A percentile compares a stretch with the other conserved stretches of the same genome.
Conservation (phyloP, 2,113 vertebrate species). For the Microcebus jonahi region DNA sequence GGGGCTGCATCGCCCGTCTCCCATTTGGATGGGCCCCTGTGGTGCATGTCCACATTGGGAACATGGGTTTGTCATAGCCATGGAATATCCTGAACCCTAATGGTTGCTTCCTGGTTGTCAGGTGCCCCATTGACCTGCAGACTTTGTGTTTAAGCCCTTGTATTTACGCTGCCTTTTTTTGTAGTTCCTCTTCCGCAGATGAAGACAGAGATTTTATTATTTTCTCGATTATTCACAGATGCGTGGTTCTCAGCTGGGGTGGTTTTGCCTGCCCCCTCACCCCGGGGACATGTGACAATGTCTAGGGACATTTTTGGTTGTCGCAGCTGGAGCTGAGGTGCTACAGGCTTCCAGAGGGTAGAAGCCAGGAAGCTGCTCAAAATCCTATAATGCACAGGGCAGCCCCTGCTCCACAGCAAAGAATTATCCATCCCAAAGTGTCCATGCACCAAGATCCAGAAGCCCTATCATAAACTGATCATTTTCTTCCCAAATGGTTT, state of each 20-base stretch:
- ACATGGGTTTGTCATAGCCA: not conserved
- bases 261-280: too few relatives aligned
- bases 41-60: not conserved
- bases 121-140: not conserved
- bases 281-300: not conserved
- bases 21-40: not conserved
- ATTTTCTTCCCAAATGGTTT: not conserved
- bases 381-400: fast-evolving
- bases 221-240: not conserved
- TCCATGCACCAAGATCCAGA: not conserved
- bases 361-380: not conserved
- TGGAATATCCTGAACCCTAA: not conserved
- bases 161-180: not conserved
- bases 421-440: not conserved
- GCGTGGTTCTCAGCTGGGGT: not conserved
- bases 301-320: not conserved
- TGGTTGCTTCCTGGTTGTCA: not conserved
- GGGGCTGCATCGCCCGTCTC: not conserved
- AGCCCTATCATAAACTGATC: not conserved
- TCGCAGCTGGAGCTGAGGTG: not conserved
- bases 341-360: not conserved
- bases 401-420: not conserved
- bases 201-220: not conserved
- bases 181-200: not conserved
- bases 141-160: not conserved